Percentiles rank a stretch among this genome's conserved stretches.
Conservation (phyloP, 2,113 vertebrate species). For the Gymnobelideus leadbeateri region DNA sequence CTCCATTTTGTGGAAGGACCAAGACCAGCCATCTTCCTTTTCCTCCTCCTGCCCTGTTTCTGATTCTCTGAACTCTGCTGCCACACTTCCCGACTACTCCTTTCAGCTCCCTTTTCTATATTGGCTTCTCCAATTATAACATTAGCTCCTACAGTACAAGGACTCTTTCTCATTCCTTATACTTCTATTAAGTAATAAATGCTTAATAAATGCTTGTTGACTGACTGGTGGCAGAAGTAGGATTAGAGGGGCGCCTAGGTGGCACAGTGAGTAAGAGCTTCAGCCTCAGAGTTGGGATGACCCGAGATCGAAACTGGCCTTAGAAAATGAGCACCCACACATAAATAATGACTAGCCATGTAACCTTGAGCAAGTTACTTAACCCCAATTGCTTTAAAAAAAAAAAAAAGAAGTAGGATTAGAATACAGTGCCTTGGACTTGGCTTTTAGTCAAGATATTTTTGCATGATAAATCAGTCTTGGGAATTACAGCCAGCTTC, state of each 20-base stretch:
- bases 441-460: not conserved
- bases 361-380: too few relatives aligned
- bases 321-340: too few relatives aligned
- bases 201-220: not conserved
- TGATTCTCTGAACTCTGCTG: not conserved
- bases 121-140: not conserved
- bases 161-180: not conserved
- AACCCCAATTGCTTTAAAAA: too few relatives aligned
- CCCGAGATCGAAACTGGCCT: too few relatives aligned
- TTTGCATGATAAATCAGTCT: not conserved
- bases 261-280: too few relatives aligned
- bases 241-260: too few relatives aligned
- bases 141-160: not conserved
- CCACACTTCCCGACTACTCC: not conserved
- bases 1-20: not conserved
- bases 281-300: too few relatives aligned
- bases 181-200: not conserved
- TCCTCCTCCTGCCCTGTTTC: not conserved
- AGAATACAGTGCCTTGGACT: not conserved
- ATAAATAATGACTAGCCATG: too few relatives aligned
- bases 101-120: not conserved
- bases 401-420: too few relatives aligned
- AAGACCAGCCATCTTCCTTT: not conserved
- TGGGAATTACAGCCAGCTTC: not conserved
- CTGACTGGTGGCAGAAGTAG: not conserved